Evolutionary conservation across 2,888 invertebrate genomes (phyloP).

Genomic region (Caenorhabditis becei): DNA sequence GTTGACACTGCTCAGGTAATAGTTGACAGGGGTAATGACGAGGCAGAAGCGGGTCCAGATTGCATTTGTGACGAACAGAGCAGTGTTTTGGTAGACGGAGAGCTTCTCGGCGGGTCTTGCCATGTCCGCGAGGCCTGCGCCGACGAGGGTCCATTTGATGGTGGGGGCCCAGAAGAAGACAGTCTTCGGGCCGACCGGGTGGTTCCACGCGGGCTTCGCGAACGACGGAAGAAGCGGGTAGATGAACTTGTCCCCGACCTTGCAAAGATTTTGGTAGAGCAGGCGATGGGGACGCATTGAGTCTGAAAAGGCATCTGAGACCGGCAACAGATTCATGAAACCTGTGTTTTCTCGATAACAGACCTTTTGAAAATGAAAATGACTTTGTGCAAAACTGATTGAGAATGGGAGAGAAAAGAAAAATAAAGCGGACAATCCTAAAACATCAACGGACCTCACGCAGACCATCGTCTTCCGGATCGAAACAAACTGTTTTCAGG

Average conservation of each 20-base stretch:
- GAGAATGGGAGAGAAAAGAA: too few relatives aligned
- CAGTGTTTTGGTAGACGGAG: slow-evolving; percentile 74
- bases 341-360: too few relatives aligned
- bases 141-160: slow-evolving; percentile 97
- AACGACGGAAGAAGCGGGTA: slow-evolving; percentile 74
- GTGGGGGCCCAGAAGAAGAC: slow-evolving; percentile 93
- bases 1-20: slow-evolving; percentile 94
- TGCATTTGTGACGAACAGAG: slow-evolving; percentile 83
- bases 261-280: slow-evolving; percentile 71
- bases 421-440: too few relatives aligned
- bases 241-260: slow-evolving; percentile 67
- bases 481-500: too few relatives aligned
- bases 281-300: slow-evolving; percentile 67
- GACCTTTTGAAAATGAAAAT: too few relatives aligned
- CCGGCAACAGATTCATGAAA: too few relatives aligned
- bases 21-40: slow-evolving; percentile 97
- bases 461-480: too few relatives aligned
- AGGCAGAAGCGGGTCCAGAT: slow-evolving; percentile 97
- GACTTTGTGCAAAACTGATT: too few relatives aligned
- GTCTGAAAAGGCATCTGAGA: too few relatives aligned
- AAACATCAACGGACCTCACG: too few relatives aligned
- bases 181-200: slow-evolving; percentile 98
- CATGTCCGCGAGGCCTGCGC: slow-evolving; percentile 92
- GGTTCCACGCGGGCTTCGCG: slow-evolving; percentile 91
- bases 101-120: slow-evolving; percentile 91